These are phyloP conservation scores for Mamestra brassicae DNA, from an alignment of 2,888 invertebrate species.

Conservation along the genomic window DNA sequence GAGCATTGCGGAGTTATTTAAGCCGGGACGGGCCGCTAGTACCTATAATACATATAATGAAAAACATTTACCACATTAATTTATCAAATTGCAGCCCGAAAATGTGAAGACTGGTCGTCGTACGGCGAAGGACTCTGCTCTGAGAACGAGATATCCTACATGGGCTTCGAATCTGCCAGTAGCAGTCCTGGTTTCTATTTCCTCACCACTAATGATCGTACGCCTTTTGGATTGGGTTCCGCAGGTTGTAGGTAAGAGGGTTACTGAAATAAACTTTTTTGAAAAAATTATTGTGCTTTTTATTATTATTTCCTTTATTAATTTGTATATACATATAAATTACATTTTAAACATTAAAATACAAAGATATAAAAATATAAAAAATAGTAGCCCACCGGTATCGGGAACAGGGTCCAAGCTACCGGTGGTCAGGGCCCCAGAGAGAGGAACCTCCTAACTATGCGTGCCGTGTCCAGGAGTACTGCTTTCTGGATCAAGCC, in stretches of 20 bases:
- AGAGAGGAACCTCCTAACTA: no score
- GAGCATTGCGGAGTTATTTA: neutral
- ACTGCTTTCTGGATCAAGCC: no score
- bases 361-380: no score
- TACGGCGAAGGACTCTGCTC: slow-evolving; percentile 79
- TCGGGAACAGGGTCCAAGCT: no score
- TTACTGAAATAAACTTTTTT: slow-evolving; percentile 24
- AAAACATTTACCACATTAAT: neutral
- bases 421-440: no score
- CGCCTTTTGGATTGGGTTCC: slow-evolving; percentile 79
- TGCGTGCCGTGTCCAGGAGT: no score
- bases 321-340: no score
- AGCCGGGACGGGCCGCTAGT: neutral
- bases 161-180: slow-evolving; percentile 74
- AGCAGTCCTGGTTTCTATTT: slow-evolving; percentile 78
- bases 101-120: slow-evolving; percentile 80
- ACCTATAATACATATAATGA: neutral
- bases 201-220: slow-evolving; percentile 74
- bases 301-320: no score
- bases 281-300: neutral
- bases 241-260: slow-evolving; percentile 71
- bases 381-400: no score
- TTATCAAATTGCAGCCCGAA: slow-evolving; percentile 77
- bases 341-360: no score
- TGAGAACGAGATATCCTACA: slow-evolving; percentile 77